phyloP scores from a whole-genome alignment of 2,113 vertebrate genomes.

The Picathartes gymnocephalus region DNA sequence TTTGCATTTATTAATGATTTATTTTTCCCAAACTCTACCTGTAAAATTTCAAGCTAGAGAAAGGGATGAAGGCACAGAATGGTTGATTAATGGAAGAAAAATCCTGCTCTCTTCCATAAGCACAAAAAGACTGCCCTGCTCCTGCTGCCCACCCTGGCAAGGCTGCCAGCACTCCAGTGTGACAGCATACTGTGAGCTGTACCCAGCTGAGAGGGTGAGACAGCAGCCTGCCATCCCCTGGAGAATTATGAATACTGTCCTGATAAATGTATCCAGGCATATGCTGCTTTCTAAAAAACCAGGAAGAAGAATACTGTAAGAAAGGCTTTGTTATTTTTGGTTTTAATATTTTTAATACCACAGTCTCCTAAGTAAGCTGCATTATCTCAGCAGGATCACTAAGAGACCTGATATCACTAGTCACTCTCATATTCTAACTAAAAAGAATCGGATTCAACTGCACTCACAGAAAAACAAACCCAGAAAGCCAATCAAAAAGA shows the following conservation, averaged over 20 bases:
- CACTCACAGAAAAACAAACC: not conserved
- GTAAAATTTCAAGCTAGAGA: not conserved
- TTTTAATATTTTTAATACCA: constrained; percentile 12
- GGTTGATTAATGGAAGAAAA: not conserved
- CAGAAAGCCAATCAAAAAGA: not conserved
- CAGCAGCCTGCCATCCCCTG: not conserved
- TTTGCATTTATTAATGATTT: constrained; percentile 52
- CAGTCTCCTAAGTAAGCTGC: not conserved
- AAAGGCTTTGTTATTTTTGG: not conserved
- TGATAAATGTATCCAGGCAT: not conserved
- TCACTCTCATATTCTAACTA: not conserved
- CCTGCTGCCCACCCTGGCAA: not conserved
- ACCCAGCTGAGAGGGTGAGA: not conserved
- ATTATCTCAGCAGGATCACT: not conserved
- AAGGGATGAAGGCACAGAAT: not conserved
- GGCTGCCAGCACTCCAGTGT: not conserved
- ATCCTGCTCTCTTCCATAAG: not conserved
- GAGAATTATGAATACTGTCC: not conserved
- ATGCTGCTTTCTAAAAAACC: not conserved
- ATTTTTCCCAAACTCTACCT: not conserved
- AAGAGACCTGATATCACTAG: not conserved
- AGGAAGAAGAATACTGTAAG: not conserved
- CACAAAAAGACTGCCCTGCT: not conserved
- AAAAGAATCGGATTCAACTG: not conserved
- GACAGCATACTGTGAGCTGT: not conserved